Evolutionary conservation across 1,140 invertebrate genomes (phyloP).

Genomic region (Drosophila sproati): DNA sequence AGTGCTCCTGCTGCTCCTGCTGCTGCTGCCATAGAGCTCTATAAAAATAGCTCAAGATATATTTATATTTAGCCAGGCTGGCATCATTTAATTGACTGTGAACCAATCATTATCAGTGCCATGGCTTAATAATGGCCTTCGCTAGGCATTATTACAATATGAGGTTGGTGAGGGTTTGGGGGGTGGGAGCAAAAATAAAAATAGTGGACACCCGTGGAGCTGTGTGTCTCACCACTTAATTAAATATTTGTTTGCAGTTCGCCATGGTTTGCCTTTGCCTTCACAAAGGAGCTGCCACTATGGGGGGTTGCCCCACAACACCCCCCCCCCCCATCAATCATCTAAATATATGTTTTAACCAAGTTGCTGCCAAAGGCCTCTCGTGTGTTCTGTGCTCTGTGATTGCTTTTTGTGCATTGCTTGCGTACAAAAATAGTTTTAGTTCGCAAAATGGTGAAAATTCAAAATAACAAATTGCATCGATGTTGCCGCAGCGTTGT

Average conservation of each 20-base stretch:
- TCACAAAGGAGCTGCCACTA: slow-evolving; percentile 17
- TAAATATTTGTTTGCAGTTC: slow-evolving; percentile 59
- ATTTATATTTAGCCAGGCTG: slow-evolving; percentile 34
- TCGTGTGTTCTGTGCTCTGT: slow-evolving; percentile 30
- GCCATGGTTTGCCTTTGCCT: slow-evolving; percentile 1
- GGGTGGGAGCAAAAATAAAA: neutral
- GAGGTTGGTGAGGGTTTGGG: too few species aligned
- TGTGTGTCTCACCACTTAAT: slow-evolving; percentile 63
- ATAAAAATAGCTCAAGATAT: slow-evolving; percentile 40
- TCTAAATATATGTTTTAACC: slow-evolving; percentile 4
- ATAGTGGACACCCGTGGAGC: slow-evolving; percentile 7
- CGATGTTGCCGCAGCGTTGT: slow-evolving; percentile 35
- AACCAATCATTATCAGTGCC: slow-evolving; percentile 36
- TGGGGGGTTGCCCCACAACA: too few species aligned
- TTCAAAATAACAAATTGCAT: slow-evolving; percentile 82
- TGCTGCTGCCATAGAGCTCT: too few species aligned
- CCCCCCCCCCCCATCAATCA: neutral
- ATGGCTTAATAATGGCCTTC: slow-evolving; percentile 15
- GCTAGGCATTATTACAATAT: neutral
- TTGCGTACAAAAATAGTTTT: slow-evolving; percentile 59
- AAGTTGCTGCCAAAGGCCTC: slow-evolving; percentile 10
- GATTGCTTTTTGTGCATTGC: slow-evolving; percentile 54
- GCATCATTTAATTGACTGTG: slow-evolving; percentile 24
- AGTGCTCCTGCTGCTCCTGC: slow-evolving; percentile 7
- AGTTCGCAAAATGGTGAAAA: slow-evolving; percentile 71